Evolutionary conservation across 2,113 vertebrate genomes (phyloP), one percentile per base, ranked within the genome.

Genomic region (Oreochromis spilurus): DNA sequence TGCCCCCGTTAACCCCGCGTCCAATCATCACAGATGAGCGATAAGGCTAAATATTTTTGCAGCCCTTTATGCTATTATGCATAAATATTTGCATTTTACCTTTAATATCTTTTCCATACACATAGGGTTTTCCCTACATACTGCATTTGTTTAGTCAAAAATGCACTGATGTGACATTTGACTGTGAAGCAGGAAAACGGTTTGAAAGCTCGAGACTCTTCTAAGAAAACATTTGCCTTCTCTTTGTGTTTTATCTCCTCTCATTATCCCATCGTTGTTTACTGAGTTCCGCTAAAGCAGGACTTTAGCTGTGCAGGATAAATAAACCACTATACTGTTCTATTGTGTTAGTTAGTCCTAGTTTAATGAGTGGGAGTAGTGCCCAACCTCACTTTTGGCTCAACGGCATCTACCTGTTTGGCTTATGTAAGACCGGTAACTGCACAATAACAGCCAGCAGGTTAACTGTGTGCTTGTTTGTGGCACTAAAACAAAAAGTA

Each of bases 1-100:
- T 91, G 91, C 83, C 87, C 91, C 93, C 90, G 79, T 79, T 92
- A 75, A 90, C 92, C 84, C 78, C 79, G 9, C 6, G 21, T 7
- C 72, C 91, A 89, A 58, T 91, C 92, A 92, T 91, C 91, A 85
- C 72, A 26, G 36, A 82, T 43, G 72, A 81, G 82, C 21, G n/a
- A 67, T 72, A 60, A 45, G 31, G 6, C 60, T 48, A 45, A 48
- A 79, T n/a, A 29, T 65, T 52, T 45, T 36, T 58, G 26, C n/a
- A 38, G 10, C 53, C 21, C 67, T 26, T 7, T 62, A 77, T 53
- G 67, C 19, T 26, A 8, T 12, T 45, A 12, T 6, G 17, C 36
- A 70, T 17, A 7, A 40, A 43, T 24, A 16, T 16, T 26, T 52
- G 6, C 5, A 34, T 85, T 70, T 62, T 12, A 9, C 29, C 48